Percentiles rank a stretch among this genome's conserved stretches.
phyloP scores from a whole-genome alignment of 53 echinoderm and acorn worm species.

The Apostichopus leukothele region DNA sequence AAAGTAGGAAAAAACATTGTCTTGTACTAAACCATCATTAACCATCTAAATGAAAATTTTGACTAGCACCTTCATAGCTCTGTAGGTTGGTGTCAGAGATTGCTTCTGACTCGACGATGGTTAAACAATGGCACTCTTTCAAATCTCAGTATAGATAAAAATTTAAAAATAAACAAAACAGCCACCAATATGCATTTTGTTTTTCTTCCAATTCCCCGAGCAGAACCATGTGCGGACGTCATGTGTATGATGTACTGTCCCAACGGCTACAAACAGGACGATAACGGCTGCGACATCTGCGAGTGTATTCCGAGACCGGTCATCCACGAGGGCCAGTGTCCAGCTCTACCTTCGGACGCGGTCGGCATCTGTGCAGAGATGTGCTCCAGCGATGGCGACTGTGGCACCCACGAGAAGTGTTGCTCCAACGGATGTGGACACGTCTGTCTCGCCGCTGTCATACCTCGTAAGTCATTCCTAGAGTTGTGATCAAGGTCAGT shows the following conservation, averaged over 20 bases:
- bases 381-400: constrained; percentile 61
- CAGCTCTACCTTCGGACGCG: constrained; percentile 26
- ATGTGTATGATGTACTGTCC: constrained; percentile 65
- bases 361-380: constrained; percentile 57
- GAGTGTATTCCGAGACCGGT: constrained; percentile 48
- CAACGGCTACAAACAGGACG: constrained; percentile 58
- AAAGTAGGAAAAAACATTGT: too few species aligned
- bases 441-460: constrained; percentile 36
- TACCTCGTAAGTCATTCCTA: constrained; percentile 4
- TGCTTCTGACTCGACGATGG: too few species aligned
- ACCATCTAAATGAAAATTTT: too few species aligned
- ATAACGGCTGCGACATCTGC: constrained; percentile 65
- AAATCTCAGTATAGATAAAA: too few species aligned
- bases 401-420: constrained; percentile 55
- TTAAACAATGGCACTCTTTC: too few species aligned
- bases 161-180: too few species aligned
- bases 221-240: constrained; percentile 44
- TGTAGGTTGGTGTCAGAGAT: too few species aligned
- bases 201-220: too few species aligned
- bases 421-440: constrained; percentile 53
- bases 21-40: too few species aligned
- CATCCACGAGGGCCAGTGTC: constrained; percentile 45
- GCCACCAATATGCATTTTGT: too few species aligned
- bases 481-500: too few species aligned
- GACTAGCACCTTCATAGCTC: too few species aligned